phyloP scores from a whole-genome alignment of 2,113 vertebrate genomes.

The Elephas maximus region DNA sequence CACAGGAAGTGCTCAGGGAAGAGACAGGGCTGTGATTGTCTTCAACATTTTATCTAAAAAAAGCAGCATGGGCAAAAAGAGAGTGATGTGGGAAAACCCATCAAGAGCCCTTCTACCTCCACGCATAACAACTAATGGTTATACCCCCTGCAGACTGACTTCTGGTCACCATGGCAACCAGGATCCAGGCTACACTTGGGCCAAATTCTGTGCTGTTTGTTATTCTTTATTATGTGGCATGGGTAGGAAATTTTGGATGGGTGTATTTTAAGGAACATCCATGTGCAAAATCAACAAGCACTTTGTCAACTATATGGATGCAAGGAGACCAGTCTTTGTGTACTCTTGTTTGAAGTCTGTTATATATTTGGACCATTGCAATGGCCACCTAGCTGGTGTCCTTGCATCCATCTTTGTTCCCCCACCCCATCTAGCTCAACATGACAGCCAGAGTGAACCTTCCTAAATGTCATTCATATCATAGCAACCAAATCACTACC shows the following conservation, averaged over 20 bases:
- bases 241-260: not conserved
- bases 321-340: not conserved
- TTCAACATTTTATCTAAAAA: constrained; percentile 50
- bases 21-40: constrained; percentile 70
- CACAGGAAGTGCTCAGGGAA: constrained; percentile 45
- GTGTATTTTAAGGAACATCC: constrained; percentile 30
- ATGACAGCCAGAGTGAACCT: not conserved
- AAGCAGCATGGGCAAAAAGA: constrained; percentile 35
- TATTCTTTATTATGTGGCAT: not conserved
- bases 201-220: not conserved
- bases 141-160: not conserved
- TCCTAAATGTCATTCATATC: constrained; percentile 7
- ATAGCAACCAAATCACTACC: not conserved
- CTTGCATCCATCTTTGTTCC: not conserved
- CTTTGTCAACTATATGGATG: not conserved
- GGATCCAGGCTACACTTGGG: not conserved
- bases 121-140: not conserved
- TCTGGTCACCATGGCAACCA: not conserved
- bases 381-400: not conserved
- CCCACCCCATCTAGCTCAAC: not conserved
- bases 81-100: not conserved
- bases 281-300: not conserved
- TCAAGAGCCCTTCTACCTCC: not conserved
- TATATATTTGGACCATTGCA: not conserved
- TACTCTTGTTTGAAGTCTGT: not conserved